Conservation (phyloP, 92 coral and sea anemone species). For the Palythoa grandiflora region DNA sequence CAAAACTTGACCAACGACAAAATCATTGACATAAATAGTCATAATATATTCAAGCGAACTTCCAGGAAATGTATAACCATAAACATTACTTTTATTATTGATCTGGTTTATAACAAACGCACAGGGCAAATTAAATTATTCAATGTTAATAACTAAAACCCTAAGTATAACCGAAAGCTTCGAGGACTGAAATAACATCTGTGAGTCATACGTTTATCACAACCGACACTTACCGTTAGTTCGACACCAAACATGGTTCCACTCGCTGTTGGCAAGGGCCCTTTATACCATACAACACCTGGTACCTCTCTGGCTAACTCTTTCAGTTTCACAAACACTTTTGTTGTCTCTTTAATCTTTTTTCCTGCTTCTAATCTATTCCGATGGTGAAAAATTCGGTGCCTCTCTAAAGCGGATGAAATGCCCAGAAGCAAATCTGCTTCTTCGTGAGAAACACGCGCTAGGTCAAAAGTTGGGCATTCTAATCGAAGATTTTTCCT, state of each 20-base stretch:
- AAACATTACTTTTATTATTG: no score
- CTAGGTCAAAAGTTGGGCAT: slow-evolving; percentile 38
- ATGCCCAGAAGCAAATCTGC: slow-evolving; percentile 71
- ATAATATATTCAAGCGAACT: no score
- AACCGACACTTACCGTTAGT: slow-evolving; percentile 51
- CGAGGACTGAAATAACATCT: neutral
- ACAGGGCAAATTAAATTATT: neutral
- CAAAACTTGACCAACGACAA: no score
- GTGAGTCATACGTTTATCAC: neutral
- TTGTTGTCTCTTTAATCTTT: slow-evolving; percentile 39
- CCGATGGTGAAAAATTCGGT: slow-evolving; percentile 58
- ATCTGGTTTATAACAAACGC: neutral
- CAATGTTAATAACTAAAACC: neutral
- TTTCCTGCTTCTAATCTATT: slow-evolving; percentile 64
- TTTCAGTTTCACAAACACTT: slow-evolving; percentile 71
- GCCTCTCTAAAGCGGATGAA: slow-evolving; percentile 55
- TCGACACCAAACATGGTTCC: slow-evolving; percentile 93
- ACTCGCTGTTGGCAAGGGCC: slow-evolving; percentile 46
- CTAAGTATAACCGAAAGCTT: neutral
- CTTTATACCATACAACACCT: slow-evolving; percentile 80
- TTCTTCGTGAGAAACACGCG: slow-evolving; percentile 55
- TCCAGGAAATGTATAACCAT: no score
- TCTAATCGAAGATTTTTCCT: slow-evolving; percentile 36
- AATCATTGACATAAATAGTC: no score
- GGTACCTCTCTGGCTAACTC: slow-evolving; percentile 37